Evolutionary conservation across 2,888 invertebrate genomes (phyloP), one percentile per base, ranked within the genome.

Genomic region (Ophion costatus): DNA sequence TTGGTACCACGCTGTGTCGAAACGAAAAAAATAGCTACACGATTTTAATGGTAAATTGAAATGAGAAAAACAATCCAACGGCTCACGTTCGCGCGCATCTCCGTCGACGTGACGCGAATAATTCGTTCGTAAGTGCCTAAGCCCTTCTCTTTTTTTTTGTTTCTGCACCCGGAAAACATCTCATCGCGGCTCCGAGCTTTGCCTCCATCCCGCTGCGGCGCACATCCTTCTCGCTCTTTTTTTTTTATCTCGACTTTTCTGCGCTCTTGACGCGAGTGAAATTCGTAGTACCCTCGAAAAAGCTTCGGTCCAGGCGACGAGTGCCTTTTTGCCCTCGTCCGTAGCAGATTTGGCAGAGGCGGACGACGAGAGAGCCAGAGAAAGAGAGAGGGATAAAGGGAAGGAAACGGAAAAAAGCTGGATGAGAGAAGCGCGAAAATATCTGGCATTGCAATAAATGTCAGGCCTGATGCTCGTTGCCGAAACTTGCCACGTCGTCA

Each of bases 261-360:
- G 59, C 85, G 77, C 85, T 80, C 85, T 82, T 79, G 80, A 80
- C 85, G 85, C 82, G 85, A 85, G 82, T 82, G 85, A 85, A 82
- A 85, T 85, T 85, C 85, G 85, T 82, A 85, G 82, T 74, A 82
- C 85, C 82, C 85, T 85, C 85, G 82, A 85, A 85, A 85, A 82
- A 82, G 82, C 85, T 85, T 80, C 69, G 85, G 82, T 80, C 82
- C 82, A 70, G 63, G 75, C 77, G 73, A 80, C 80, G 77, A 75
- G 79, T 69, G 75, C 77, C 83, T 71, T 70, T 38, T 45, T 74
- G 71, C 29, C 29, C 63, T 57, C 80, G 59, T 66, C 71, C 45
- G 24, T 57, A 74, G 80, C 67, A 80, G 56, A 76, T 75, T 83
- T 74, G 73, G 73, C 66, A 79, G 76, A 24, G 63, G 61, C 66